Base-by-base conservation (phyloP, 2,888 invertebrate species). In the Apeira syringaria region DNA sequence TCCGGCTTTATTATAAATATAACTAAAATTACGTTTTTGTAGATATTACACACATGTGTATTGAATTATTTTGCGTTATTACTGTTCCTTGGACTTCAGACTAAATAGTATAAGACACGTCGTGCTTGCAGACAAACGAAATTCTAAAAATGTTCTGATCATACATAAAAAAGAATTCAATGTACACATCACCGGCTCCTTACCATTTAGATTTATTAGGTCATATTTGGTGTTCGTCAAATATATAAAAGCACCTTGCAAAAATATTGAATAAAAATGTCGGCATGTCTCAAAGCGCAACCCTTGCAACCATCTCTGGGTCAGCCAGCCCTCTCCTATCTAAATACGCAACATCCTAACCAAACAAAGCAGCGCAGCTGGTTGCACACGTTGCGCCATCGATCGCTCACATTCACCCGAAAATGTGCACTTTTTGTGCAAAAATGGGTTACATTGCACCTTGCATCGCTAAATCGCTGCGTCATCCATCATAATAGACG, bases 361-460 rank as follows among this genome's bases (percentile, higher is more conserved):
- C 75, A 84, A 86, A 87, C 85, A 87, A 83, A 77, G 53, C 57
- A 53, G 52, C 64, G 80, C 86, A 86, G 85, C 80, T 83, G 85
- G 66, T 70, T 71, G 73, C 74, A 65, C 83, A 83, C 77, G 64
- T 85, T 85, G 85, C 81, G 68, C 68, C 57, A 64, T 56, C 76
- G 74, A 65, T 66, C 66, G 68, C 71, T 64, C 77, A 78, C 73
- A 73, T 82, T 80, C 68, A 64, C 45, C 58, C 59, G 60, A 54
- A 68, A 76, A 75, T 74, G 58, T 57, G 59, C 56, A 53, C 66
- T 74, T 79, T 83, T 78, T 79, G 74, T 74, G 77, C 82, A 78
- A 81, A 85, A 86, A 85, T 85, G 84, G 83, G 85, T 84, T 85
- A 73, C 50, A 60, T 59, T 76, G 77, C 87, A 88, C 87, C 87